Conservation (phyloP, 1,140 invertebrate species). For the Oreohelix idahoensis region DNA sequence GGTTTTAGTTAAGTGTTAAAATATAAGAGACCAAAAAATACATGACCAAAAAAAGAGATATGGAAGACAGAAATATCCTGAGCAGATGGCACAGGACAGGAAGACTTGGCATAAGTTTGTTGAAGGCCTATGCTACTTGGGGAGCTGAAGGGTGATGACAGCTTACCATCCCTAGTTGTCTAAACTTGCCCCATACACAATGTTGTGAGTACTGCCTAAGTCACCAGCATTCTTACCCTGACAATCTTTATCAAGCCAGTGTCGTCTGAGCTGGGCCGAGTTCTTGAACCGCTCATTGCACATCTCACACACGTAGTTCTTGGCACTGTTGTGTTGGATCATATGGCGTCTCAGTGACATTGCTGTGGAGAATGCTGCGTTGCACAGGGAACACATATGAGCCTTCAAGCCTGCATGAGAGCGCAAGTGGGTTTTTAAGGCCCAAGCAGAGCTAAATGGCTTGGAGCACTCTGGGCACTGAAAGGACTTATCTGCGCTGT, state of each 20-base stretch:
- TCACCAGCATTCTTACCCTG: constrained; percentile 8
- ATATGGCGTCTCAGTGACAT: constrained; percentile 70
- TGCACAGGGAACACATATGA: constrained; percentile 68
- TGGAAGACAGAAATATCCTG: too few species aligned
- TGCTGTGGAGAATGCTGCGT: constrained; percentile 71
- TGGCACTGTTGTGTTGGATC: constrained; percentile 62
- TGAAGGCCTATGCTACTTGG: too few species aligned
- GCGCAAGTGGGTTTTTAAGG: constrained; percentile 68
- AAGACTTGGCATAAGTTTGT: too few species aligned
- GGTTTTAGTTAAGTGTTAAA: too few species aligned
- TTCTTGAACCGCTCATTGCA: constrained; percentile 75
- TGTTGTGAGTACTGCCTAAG: too few species aligned
- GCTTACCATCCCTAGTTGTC: too few species aligned
- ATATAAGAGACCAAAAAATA: too few species aligned
- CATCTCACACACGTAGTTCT: constrained; percentile 69
- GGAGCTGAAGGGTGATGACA: too few species aligned
- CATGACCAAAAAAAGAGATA: too few species aligned
- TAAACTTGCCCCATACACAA: too few species aligned
- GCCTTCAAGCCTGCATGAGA: constrained; percentile 69
- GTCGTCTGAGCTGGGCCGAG: constrained; percentile 71
- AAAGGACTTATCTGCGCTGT: constrained; percentile 68
- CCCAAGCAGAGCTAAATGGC: constrained; percentile 68
- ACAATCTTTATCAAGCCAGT: constrained; percentile 64
- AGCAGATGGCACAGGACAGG: too few species aligned
- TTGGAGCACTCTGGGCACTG: constrained; percentile 69